Conservation (phyloP, 1,140 invertebrate genomes). For the Pseudobourletiella spinata region DNA sequence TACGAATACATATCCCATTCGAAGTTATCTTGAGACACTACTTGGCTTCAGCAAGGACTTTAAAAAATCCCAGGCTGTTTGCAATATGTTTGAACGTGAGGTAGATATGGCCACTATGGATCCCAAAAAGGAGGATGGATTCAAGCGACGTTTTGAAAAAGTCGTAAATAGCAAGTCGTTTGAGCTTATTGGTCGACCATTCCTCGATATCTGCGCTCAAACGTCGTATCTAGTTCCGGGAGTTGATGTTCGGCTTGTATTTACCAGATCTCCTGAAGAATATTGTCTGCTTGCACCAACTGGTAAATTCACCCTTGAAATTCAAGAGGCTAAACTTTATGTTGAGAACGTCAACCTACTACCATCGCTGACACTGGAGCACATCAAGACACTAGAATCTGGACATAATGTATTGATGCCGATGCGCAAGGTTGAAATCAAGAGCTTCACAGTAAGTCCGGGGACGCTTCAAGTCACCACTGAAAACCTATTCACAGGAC, state of each 20-base stretch:
- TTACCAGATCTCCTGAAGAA: not conserved
- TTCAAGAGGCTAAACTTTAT: conserved; percentile 25
- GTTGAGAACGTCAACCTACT: conserved; percentile 11
- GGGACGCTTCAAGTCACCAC: conserved; percentile 18
- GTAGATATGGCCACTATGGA: conserved; percentile 30
- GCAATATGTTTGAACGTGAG: conserved; percentile 35
- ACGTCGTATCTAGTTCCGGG: conserved; percentile 25
- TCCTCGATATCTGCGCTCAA: conserved; percentile 26
- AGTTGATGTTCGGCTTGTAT: conserved; percentile 20
- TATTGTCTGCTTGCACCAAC: conserved; percentile 12
- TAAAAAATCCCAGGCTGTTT: conserved; percentile 41
- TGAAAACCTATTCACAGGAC: conserved; percentile 26
- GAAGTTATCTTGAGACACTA: conserved; percentile 43
- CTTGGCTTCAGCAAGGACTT: conserved; percentile 40
- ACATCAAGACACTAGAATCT: conserved; percentile 13
- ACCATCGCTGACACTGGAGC: conserved; percentile 12
- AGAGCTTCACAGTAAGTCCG: conserved; percentile 14
- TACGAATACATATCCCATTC: conserved; percentile 43
- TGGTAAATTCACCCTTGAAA: conserved; percentile 1
- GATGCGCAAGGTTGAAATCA: conserved; percentile 23
- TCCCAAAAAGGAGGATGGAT: conserved; percentile 32
- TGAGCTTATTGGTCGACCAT: conserved; percentile 34
- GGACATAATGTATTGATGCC: conserved; percentile 1
- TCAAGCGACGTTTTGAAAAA: conserved; percentile 32
- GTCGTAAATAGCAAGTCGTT: conserved; percentile 30